phyloP scores from a whole-genome alignment of 2,113 vertebrate genomes.

The Pheucticus melanocephalus region DNA sequence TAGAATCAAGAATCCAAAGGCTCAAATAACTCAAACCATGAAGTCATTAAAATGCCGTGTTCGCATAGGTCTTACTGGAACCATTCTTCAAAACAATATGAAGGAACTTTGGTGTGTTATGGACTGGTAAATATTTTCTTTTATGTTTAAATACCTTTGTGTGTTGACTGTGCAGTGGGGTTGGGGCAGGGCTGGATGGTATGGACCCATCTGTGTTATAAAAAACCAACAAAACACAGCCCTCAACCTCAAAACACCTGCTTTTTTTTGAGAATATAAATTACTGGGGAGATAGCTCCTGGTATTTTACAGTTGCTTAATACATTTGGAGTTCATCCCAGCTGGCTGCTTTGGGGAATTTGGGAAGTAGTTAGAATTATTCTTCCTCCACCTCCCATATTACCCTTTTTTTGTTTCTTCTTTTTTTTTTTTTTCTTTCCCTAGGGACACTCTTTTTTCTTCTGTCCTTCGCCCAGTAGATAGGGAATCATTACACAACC shows the following conservation, averaged over 20 bases:
- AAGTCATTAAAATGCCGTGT: conserved; percentile 86
- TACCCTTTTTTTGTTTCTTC: background rate
- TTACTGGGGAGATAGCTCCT: background rate
- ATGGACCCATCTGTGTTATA: background rate
- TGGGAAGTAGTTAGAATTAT: background rate
- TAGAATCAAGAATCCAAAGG: conserved; percentile 93
- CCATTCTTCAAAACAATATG: conserved; percentile 95
- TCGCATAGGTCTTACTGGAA: conserved; percentile 93
- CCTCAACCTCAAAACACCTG: no score
- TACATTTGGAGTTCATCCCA: background rate
- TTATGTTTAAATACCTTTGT: background rate
- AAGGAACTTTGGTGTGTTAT: conserved; percentile 97
- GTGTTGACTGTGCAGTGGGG: background rate
- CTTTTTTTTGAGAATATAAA: background rate
- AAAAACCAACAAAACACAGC: background rate
- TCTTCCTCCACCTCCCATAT: background rate
- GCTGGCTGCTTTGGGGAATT: background rate
- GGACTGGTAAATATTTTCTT: conserved; percentile 83
- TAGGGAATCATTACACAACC: background rate
- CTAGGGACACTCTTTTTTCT: background rate
- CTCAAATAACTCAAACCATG: conserved; percentile 90
- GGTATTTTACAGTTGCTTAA: background rate
- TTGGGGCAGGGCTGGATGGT: background rate
- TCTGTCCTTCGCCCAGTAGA: background rate
- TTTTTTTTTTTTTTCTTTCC: no score